Evolutionary conservation across 2,888 invertebrate species (phyloP).

Genomic region (Drosophila hamatofila): DNA sequence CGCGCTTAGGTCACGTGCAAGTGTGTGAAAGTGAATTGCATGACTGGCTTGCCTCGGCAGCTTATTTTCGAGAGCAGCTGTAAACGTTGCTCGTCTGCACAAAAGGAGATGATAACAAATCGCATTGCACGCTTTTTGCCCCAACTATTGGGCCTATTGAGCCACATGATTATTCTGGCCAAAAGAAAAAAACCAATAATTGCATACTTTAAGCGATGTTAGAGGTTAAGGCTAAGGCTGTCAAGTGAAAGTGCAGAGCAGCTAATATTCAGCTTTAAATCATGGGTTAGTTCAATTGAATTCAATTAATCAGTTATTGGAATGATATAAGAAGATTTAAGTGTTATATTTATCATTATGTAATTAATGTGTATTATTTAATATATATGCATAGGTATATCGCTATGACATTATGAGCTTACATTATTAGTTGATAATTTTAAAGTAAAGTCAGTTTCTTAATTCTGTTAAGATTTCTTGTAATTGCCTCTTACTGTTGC

Average conservation of each 20-base stretch:
- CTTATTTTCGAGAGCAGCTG: slow-evolving; percentile 8
- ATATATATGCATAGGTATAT: not conserved
- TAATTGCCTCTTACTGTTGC: not conserved
- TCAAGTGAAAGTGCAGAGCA: slow-evolving; percentile 3
- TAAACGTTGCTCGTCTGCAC: slow-evolving; percentile 3
- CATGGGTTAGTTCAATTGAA: not conserved
- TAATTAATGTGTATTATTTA: not conserved
- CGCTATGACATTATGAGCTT: no score
- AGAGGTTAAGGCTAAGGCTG: not conserved
- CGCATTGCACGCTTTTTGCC: slow-evolving; percentile 15
- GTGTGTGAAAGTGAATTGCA: slow-evolving; percentile 71
- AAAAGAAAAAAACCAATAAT: not conserved
- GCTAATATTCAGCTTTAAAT: not conserved
- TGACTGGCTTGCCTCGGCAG: slow-evolving; percentile 51
- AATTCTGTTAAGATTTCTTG: not conserved
- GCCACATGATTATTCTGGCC: slow-evolving; percentile 28
- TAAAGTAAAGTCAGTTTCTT: not conserved
- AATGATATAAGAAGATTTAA: not conserved
- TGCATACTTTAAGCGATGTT: slow-evolving; percentile 22
- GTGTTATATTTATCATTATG: not conserved
- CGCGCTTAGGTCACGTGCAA: slow-evolving; percentile 51
- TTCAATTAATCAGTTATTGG: not conserved
- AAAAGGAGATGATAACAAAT: slow-evolving; percentile 33
- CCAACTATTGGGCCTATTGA: slow-evolving; percentile 2
- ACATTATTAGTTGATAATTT: not conserved